Base-by-base conservation (phyloP, 1,140 invertebrate genomes). In the Lepidurus apus region DNA sequence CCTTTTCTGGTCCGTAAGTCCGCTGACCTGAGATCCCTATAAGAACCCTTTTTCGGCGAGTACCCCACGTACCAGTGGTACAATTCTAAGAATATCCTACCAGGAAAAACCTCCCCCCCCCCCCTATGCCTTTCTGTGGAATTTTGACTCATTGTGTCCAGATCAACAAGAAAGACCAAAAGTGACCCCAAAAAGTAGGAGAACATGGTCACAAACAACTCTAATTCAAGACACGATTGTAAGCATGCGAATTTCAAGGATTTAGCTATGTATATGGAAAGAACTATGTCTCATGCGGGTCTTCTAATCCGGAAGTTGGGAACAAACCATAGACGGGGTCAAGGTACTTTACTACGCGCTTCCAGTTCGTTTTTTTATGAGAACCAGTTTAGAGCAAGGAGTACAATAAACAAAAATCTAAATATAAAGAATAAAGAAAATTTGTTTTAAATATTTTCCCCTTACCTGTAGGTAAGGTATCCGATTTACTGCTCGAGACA, bases 381-480 rank as follows among this genome's bases (percentile, higher is more conserved):
- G 17, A 65, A 7, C 21, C 53, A 65, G 13, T 0, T 7, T 65
- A 65, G 8, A 65, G 0, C 21, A 7, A 11, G 45, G 17, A 47
- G 17, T 17, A 47, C 7, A 11, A 11, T 10, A 47, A 47, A 47
- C 10, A 47, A 47, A 10, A 47, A 7, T 65, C 53, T 21, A 21
- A 65, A 17, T 1, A 65, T 34, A 34, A 34, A 65, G 6, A 17
- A 65, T 11, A 65, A 65, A n/a, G 53, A 17, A 17, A 65, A 7
- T 21, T 65, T 13, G 17, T 17, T 47, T 47, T 6, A 11, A 11
- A 47, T 47, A 47, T 47, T 47, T 6, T 47, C 17, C 17, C 17
- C 53, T 65, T 65, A 65, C 53, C 53, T 65, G 53, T 65, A 7
- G 53, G 53, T 65, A 65, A 17, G 53, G 53, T 65, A 65, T 65